phyloP scores from a whole-genome alignment of 2,888 invertebrate species.

The Toxonevra muliebris region DNA sequence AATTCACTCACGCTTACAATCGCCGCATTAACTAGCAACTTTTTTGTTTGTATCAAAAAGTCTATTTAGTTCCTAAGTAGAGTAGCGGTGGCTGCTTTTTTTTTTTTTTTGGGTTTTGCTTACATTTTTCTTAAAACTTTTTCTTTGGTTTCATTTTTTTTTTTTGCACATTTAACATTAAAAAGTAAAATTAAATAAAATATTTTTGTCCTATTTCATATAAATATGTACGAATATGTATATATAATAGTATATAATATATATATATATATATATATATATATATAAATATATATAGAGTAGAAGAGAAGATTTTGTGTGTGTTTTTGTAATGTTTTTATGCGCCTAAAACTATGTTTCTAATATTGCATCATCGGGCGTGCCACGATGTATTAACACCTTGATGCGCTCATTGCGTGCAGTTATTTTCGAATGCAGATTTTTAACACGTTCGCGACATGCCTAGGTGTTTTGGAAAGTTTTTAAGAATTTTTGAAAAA shows the following conservation, averaged over 20 bases:
- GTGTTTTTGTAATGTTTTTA: neutral
- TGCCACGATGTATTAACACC: slow-evolving; percentile 85
- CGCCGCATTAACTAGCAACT: neutral
- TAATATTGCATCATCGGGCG: slow-evolving; percentile 79
- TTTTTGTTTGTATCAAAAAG: neutral
- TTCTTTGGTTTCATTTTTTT: slow-evolving; percentile 40
- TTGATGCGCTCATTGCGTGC: slow-evolving; percentile 90
- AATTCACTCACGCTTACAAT: too few species aligned
- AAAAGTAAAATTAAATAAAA: slow-evolving; percentile 27
- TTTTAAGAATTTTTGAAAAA: neutral
- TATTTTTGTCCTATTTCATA: slow-evolving; percentile 16
- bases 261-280: slow-evolving; percentile 4
- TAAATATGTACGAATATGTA: slow-evolving; percentile 20
- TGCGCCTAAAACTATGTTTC: slow-evolving; percentile 68
- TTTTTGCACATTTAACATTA: slow-evolving; percentile 24
- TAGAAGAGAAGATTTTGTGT: neutral
- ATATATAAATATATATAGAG: neutral
- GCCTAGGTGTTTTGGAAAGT: slow-evolving; percentile 67
- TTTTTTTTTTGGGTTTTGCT: too few species aligned
- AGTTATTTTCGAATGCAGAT: slow-evolving; percentile 86
- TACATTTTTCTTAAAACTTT: neutral
- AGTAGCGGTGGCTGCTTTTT: slow-evolving; percentile 50
- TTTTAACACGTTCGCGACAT: slow-evolving; percentile 85
- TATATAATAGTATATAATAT: slow-evolving; percentile 14
- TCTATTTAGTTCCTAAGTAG: neutral